Conservation (phyloP, 1,140 invertebrate genomes). For the Rhyacophila brunnea region DNA sequence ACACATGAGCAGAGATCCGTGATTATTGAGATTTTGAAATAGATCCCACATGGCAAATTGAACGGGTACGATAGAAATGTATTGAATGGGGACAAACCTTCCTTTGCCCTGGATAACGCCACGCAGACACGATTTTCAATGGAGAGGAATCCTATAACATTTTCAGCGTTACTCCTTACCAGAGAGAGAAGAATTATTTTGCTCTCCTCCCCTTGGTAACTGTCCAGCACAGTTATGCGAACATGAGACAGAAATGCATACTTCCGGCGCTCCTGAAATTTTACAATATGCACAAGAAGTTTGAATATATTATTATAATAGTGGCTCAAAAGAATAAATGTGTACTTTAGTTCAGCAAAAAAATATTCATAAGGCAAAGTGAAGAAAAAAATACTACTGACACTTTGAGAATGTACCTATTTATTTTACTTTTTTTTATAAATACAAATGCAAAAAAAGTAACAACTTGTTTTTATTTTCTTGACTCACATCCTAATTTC, state of each 20-base stretch:
- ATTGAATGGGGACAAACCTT: conserved; percentile 48
- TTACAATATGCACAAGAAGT: too few relatives aligned
- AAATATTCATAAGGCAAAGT: too few relatives aligned
- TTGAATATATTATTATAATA: too few relatives aligned
- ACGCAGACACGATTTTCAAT: conserved; percentile 80
- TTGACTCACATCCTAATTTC: too few relatives aligned
- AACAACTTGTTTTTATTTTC: too few relatives aligned
- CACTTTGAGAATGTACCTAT: too few relatives aligned
- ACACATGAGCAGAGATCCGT: background rate
- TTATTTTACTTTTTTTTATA: too few relatives aligned
- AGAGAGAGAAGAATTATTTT: conserved; percentile 82
- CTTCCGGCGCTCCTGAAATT: too few relatives aligned
- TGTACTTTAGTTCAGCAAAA: too few relatives aligned
- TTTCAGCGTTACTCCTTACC: conserved; percentile 70
- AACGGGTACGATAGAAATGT: background rate
- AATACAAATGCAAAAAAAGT: too few relatives aligned
- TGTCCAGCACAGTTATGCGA: conserved; percentile 71
- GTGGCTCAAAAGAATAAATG: too few relatives aligned
- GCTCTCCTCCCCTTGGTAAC: conserved; percentile 84
- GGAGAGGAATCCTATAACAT: conserved; percentile 75
- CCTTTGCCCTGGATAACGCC: conserved; percentile 76
- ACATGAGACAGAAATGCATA: conserved; percentile 38
- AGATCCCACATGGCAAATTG: background rate
- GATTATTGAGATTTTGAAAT: background rate
- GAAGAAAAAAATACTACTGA: too few relatives aligned